Base-by-base conservation (phyloP, 2,113 vertebrate species). In the Hystrix cristata region DNA sequence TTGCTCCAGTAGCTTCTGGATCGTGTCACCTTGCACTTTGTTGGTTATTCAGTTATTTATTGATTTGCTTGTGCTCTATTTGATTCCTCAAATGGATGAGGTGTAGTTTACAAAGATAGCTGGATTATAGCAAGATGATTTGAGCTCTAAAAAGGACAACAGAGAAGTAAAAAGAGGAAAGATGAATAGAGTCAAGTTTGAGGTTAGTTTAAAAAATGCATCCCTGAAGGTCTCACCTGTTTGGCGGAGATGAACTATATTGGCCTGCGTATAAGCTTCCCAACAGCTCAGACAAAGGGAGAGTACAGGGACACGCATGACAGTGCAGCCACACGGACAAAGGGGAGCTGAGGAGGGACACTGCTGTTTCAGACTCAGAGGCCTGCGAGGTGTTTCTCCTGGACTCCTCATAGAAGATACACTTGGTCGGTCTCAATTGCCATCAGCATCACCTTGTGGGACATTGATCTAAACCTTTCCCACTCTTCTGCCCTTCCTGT, bases 91-190 rank as follows among this genome's bases (percentile, higher is more conserved):
- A 48, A 43, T 67, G 29, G 23, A 31, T n/a, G 57, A 51, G 31
- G 51, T 34, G 1, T 5, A 65, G 53, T 88, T 92, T 83, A 57
- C 53, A 85, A 62, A 79, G 19, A n/a, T 29, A 78, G 57, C 65
- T 74, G 12, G 7, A 38, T 86, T 15, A 84, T 25, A 82, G 19
- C 34, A 72, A 82, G 60, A 48, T 51, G 67, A 46, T 29, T 87
- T 71, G 53, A 59, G 27, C 60, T n/a, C 74, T 4, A n/a, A 82
- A 79, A 84, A 46, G 27, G 0, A 16, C 74, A 55, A 72, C 62
- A 53, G 25, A 80, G 76, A 81, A n/a, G 23, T 60, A 72, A 91
- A 60, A 76, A 25, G 34, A 94, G 72, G 27, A 72, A 78, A 86
- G 51, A 46, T 60, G 46, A 82, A 83, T 74, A 55, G 57, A 87